Base-by-base conservation (phyloP, 2,797 vertebrate species). In the Mormyrops boulengeri region DNA sequence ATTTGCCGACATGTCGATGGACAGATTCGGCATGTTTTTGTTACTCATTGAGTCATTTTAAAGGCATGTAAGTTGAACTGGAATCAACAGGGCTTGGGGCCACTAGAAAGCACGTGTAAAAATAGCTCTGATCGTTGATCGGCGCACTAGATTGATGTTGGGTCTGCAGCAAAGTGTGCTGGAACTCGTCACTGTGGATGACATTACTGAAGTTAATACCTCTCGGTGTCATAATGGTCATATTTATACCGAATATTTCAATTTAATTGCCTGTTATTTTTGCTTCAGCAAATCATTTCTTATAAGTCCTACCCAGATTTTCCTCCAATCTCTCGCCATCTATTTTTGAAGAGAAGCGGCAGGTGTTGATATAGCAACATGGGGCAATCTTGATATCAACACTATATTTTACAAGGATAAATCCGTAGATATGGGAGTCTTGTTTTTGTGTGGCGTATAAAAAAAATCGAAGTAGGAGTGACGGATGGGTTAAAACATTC, bases 191-290 rank as follows among this genome's bases (percentile, higher is more conserved):
- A 11, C 38, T 7, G 14, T 6, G 49, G 22, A 26, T 53, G 26
- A 52, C 47, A n/a, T 85, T 85, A 52, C n/a, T 52, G 47, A 85
- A 3, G 26, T 30, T 50, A 26, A 50, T 85, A n/a, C 47, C 19
- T 11, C 44, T 47, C 11, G 9, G 47, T 49, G 22, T 22, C 22
- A 12, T 85, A 85, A 85, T 57, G 49, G 30, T 30, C 52, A 57
- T 34, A 30, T 17, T 14, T 87, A 38, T 87, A 30, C 3, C 0
- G 82, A 52, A 85, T 85, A 52, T 47, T 80, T 80, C 17, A 80
- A 80, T 80, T 80, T 80, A 47, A 80, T 80, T 80, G 73, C 17
- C 73, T 19, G 73, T 80, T 80, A 8, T 80, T 73, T 80, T 80
- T 80, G 73, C 73, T 44, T n/a, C 41, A 47, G 41, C 38, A 80